A percentile compares a stretch with the other conserved stretches of the same genome.
phyloP scores from a whole-genome alignment of 2,888 invertebrate genomes.

The Nezara viridula region DNA sequence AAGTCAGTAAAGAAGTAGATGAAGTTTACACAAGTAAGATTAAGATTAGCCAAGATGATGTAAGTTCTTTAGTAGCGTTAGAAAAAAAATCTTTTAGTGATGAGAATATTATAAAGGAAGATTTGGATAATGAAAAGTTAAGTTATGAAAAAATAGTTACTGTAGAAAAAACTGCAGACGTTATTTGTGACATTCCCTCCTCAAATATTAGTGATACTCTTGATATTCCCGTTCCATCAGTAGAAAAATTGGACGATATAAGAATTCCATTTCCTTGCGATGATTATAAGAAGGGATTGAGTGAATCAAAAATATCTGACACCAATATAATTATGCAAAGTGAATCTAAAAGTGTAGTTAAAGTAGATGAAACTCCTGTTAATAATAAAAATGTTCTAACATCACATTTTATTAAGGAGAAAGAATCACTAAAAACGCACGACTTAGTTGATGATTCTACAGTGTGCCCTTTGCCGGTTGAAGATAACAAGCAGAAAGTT shows the following conservation, averaged over 20 bases:
- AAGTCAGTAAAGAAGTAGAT: neutral
- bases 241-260: neutral
- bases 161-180: neutral
- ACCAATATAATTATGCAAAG: neutral
- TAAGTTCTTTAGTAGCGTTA: neutral
- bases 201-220: neutral
- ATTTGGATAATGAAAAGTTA: neutral
- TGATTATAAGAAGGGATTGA: conserved; percentile 11
- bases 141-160: too few species aligned
- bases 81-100: neutral
- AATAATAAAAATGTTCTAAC: neutral
- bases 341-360: neutral
- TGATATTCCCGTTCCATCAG: conserved; percentile 17
- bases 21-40: neutral
- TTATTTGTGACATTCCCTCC: neutral
- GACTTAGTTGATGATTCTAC: neutral
- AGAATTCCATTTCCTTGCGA: neutral
- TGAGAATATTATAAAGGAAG: neutral
- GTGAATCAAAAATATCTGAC: neutral
- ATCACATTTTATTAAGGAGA: neutral
- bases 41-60: neutral
- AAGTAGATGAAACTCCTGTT: conserved; percentile 5
- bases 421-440: neutral
- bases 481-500: conserved; percentile 20
- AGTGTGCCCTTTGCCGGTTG: neutral